Evolutionary conservation across 2,888 invertebrate species (phyloP), one percentile per base, ranked within the genome.

Genomic region (Bembecia ichneumoniformis): DNA sequence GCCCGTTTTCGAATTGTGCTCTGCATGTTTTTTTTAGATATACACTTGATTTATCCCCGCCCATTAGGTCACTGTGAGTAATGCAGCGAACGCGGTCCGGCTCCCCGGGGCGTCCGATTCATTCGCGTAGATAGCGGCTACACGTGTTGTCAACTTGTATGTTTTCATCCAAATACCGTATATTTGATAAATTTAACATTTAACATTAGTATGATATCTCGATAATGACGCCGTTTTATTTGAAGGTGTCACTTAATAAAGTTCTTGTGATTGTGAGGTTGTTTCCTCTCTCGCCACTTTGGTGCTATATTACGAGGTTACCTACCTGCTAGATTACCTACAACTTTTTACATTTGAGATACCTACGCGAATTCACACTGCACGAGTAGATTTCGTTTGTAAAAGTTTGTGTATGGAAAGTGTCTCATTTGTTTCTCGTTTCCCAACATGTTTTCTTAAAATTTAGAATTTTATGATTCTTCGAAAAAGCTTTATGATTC

Each of bases 71-170:
- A 83, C 71, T 66, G 79, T 79, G 82, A 82, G 82, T 80, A 82
- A 82, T 78, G 82, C 78, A 60, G 68, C 68, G 71, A 66, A 67
- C 69, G 56, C 67, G 73, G 58, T 59, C 62, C 67, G 66, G 71
- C 83, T 66, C 84, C 61, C 66, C 82, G 72, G 86, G 86, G 79
- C 66, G 80, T 62, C 83, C 74, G 86, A 86, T 86, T 74, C 76
- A 66, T 71, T 65, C 72, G 71, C 76, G 63, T 72, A 78, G 86
- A 86, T 86, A 86, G 71, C 78, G 63, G 69, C 71, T 80, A 86
- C 86, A 86, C 79, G 73, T 86, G 86, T 86, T 86, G 82, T 84
- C 86, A 82, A 82, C 81, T 86, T 84, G 86, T 86, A 84, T 73
- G 79, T 81, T 83, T 84, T 83, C 82, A 82, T 83, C 80, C 82